phyloP scores from a whole-genome alignment of 2,888 invertebrate genomes.

The Lathronympha strigana region DNA sequence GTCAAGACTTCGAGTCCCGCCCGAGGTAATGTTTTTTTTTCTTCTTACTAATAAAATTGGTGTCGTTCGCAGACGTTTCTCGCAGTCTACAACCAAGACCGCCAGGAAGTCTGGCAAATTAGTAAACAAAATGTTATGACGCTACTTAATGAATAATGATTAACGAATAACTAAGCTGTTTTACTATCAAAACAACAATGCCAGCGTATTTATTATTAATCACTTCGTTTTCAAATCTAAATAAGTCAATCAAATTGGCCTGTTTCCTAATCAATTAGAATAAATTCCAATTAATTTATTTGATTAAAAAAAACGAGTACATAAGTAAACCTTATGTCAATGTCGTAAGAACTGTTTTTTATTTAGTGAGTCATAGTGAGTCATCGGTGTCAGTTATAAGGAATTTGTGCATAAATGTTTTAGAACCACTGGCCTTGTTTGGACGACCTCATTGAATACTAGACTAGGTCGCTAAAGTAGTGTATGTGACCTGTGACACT shows the following conservation, averaged over 20 bases:
- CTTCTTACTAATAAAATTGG: too few relatives aligned
- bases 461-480: neutral
- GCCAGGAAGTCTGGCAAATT: neutral
- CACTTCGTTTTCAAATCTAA: neutral
- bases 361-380: constrained; percentile 20
- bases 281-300: constrained; percentile 3
- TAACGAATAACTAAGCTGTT: too few relatives aligned
- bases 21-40: too few relatives aligned
- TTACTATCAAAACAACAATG: neutral
- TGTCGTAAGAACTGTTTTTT: neutral
- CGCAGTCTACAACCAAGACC: too few relatives aligned
- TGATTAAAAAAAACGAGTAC: neutral
- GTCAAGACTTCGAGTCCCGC: too few relatives aligned
- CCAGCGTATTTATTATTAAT: neutral
- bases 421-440: constrained; percentile 18
- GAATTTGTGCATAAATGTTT: constrained; percentile 12
- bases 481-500: neutral
- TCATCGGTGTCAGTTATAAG: constrained; percentile 1
- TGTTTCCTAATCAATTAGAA: constrained; percentile 5
- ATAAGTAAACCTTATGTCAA: constrained; percentile 7
- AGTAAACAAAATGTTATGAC: neutral
- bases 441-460: neutral
- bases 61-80: too few relatives aligned
- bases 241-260: constrained; percentile 3
- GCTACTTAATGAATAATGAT: neutral